phyloP scores from a whole-genome alignment of 2,888 invertebrate species.

The Volucella inanis region DNA sequence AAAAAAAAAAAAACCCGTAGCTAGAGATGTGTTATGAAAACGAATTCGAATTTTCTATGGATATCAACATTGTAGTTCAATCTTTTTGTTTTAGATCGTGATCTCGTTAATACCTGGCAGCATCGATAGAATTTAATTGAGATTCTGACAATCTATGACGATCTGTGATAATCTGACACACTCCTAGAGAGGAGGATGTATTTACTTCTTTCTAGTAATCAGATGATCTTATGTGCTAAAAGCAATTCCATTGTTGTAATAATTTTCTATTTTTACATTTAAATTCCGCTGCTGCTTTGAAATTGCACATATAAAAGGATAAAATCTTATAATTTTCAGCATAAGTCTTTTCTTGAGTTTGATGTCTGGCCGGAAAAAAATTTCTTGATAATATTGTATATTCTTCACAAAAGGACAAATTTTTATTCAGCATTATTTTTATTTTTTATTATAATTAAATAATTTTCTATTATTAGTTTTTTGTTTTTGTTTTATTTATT shows the following conservation, averaged over 20 bases:
- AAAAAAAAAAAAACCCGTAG: slow-evolving; percentile 24
- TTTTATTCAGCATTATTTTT: slow-evolving; percentile 13
- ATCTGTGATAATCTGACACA: no score
- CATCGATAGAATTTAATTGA: neutral
- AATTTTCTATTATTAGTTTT: neutral
- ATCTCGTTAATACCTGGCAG: neutral
- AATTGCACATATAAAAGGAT: slow-evolving; percentile 29
- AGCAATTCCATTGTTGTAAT: slow-evolving; percentile 52
- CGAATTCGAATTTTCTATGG: slow-evolving; percentile 8
- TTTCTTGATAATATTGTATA: slow-evolving; percentile 13
- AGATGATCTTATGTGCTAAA: slow-evolving; percentile 26
- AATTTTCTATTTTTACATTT: slow-evolving; percentile 2
- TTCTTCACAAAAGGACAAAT: slow-evolving; percentile 28
- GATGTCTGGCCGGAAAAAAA: slow-evolving; percentile 65
- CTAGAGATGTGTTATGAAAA: slow-evolving; percentile 44
- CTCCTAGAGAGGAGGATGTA: no score
- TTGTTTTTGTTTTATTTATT: neutral
- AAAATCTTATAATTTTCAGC: slow-evolving; percentile 28
- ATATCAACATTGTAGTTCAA: slow-evolving; percentile 22
- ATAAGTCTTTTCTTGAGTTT: slow-evolving; percentile 58
- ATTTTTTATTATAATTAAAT: neutral
- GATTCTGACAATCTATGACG: no score
- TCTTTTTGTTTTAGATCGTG: neutral
- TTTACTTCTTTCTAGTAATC: neutral
- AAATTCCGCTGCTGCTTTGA: slow-evolving; percentile 33